phyloP scores from a whole-genome alignment of 2,113 vertebrate species.

The Ornithorhynchus anatinus region DNA sequence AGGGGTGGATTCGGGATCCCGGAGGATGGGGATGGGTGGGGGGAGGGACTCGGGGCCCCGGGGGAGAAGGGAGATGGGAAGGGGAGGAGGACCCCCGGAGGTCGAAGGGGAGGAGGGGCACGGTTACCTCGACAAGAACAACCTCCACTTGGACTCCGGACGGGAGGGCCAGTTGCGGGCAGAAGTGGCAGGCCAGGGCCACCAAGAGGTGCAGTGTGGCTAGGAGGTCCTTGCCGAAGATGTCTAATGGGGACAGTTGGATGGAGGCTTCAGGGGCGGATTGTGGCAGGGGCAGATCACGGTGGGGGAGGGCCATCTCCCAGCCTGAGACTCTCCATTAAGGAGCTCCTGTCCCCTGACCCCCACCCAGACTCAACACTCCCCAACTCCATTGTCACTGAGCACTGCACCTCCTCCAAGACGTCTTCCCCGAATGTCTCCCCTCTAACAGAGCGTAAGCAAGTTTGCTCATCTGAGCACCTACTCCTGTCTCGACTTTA shows the following conservation, averaged over 20 bases:
- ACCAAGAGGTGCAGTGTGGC: constrained; percentile 90
- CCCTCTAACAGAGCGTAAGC: too few relatives aligned
- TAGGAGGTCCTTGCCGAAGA: constrained; percentile 87
- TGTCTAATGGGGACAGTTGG: constrained; percentile 37
- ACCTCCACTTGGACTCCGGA: constrained; percentile 81
- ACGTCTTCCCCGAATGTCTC: too few relatives aligned
- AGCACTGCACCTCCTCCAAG: too few relatives aligned
- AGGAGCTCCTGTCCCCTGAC: neutral
- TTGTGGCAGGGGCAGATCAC: neutral
- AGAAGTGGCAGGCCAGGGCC: constrained; percentile 83
- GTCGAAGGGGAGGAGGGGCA: neutral
- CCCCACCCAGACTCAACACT: too few relatives aligned
- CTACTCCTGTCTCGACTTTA: too few relatives aligned
- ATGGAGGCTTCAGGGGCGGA: too few relatives aligned
- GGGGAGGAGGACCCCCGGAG: neutral
- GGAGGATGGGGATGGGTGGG: too few relatives aligned
- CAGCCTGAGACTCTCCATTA: neutral
- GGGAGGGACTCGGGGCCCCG: too few relatives aligned
- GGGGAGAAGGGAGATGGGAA: too few relatives aligned
- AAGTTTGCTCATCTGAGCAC: too few relatives aligned
- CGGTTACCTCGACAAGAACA: constrained; percentile 80
- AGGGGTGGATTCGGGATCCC: too few relatives aligned
- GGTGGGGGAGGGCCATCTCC: neutral
- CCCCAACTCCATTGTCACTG: too few relatives aligned
- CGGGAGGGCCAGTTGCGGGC: constrained; percentile 79